phyloP scores from a whole-genome alignment of 2,888 invertebrate species.

The Orchestes rusci region DNA sequence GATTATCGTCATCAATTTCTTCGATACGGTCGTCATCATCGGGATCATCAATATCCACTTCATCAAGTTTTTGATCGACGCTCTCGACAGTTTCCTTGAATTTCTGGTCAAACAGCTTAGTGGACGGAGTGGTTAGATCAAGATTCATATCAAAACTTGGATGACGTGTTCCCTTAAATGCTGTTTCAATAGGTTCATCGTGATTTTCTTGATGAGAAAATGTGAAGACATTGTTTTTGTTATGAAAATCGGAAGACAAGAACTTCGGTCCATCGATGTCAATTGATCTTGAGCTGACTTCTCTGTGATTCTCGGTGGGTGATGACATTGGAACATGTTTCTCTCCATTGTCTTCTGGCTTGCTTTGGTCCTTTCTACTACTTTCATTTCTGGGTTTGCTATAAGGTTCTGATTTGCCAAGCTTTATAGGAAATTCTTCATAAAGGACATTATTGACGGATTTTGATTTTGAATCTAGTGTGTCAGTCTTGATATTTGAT shows the following conservation, averaged over 20 bases:
- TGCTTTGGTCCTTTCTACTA: no score
- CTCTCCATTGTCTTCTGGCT: no score
- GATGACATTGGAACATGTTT: slow-evolving; percentile 15
- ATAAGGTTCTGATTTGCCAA: slow-evolving; percentile 6
- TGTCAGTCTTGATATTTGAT: slow-evolving; percentile 36
- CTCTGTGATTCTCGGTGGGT: slow-evolving; percentile 17
- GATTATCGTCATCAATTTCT: slow-evolving; percentile 22
- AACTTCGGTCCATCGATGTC: slow-evolving; percentile 43
- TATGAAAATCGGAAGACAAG: slow-evolving; percentile 48
- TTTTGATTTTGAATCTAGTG: slow-evolving; percentile 15
- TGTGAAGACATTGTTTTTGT: slow-evolving; percentile 48
- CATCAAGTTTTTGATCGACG: slow-evolving; percentile 47
- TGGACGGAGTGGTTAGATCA: slow-evolving; percentile 49
- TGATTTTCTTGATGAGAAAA: slow-evolving; percentile 36
- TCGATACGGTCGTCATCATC: slow-evolving; percentile 20
- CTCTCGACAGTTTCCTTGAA: slow-evolving; percentile 49
- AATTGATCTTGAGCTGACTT: slow-evolving; percentile 36
- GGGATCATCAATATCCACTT: slow-evolving; percentile 18
- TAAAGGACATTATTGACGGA: slow-evolving; percentile 12
- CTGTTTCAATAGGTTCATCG: neutral
- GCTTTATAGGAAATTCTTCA: slow-evolving; percentile 13
- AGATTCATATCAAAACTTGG: slow-evolving; percentile 16
- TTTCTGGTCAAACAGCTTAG: slow-evolving; percentile 50
- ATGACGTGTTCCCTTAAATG: slow-evolving; percentile 11
- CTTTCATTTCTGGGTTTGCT: neutral